Evolutionary conservation across 2,888 invertebrate genomes (phyloP).

Genomic region (Epirrhoe alternata): DNA sequence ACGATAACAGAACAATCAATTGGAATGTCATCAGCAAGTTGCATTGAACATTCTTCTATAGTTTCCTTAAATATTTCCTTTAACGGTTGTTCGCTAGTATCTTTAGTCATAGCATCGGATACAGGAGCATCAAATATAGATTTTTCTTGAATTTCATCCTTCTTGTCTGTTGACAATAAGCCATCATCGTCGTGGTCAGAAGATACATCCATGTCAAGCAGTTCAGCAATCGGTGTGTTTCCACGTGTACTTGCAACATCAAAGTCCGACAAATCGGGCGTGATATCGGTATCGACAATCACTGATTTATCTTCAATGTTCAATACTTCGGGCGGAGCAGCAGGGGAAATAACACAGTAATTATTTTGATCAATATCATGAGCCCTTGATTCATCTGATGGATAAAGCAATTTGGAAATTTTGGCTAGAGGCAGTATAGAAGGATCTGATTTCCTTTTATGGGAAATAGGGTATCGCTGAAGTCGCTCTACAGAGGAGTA

Average conservation of each 20-base stretch:
- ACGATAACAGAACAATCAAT: constrained; percentile 1
- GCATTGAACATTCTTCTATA: neutral
- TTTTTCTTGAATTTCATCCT: neutral
- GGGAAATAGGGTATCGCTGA: constrained; percentile 5
- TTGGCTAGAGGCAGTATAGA: constrained; percentile 17
- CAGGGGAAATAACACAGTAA: no score
- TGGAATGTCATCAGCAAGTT: constrained; percentile 2
- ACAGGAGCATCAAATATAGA: neutral
- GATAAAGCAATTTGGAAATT: constrained; percentile 25
- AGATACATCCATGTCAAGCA: neutral
- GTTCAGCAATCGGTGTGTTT: neutral
- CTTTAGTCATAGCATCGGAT: neutral
- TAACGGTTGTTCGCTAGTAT: neutral
- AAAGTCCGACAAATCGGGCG: constrained; percentile 16
- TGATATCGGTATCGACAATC: constrained; percentile 4
- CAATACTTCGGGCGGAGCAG: no score
- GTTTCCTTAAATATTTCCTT: neutral
- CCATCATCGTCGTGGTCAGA: neutral
- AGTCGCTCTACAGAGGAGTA: neutral
- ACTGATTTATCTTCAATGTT: neutral
- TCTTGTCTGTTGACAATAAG: neutral
- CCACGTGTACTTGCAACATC: constrained; percentile 3
- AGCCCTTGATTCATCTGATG: neutral
- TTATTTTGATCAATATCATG: no score
- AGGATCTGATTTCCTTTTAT: constrained; percentile 34